These are phyloP conservation scores for Todiramphus chloris DNA, from an alignment of 2,113 vertebrate genomes.

Conservation along the genomic window DNA sequence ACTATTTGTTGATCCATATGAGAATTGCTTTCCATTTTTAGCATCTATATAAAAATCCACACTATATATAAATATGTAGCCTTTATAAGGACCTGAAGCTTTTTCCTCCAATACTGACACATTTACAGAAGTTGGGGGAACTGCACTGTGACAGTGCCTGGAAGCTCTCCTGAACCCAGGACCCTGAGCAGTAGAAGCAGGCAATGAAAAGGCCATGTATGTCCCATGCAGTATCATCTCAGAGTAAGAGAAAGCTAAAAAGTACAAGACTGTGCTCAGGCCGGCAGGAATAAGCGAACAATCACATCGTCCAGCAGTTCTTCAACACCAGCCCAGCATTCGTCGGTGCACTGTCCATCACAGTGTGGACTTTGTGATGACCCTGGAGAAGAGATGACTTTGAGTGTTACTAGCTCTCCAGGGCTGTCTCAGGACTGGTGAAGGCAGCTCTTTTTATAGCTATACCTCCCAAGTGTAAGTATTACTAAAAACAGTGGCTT, in stretches of 20 bases:
- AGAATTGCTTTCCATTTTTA: neutral
- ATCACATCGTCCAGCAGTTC: neutral
- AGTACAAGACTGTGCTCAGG: neutral
- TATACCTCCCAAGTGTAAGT: neutral
- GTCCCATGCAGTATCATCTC: neutral
- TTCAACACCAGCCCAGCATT: neutral
- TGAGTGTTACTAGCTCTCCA: neutral
- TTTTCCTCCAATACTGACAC: neutral
- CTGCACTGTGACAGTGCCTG: neutral
- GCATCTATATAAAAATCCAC: neutral
- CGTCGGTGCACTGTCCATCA: accelerated
- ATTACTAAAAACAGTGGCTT: neutral
- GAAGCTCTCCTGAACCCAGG: neutral
- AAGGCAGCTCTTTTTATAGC: neutral
- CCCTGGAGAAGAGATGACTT: neutral
- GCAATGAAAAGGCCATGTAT: neutral
- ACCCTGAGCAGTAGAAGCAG: neutral
- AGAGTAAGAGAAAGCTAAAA: neutral
- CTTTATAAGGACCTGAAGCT: neutral
- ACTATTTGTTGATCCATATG: neutral
- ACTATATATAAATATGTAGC: neutral
- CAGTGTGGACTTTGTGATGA: neutral
- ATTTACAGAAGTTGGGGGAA: neutral
- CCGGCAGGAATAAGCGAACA: neutral
- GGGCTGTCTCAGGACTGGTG: neutral